These are phyloP conservation scores for Mimas tiliae DNA, from an alignment of 2,888 invertebrate genomes.

Conservation along the genomic window DNA sequence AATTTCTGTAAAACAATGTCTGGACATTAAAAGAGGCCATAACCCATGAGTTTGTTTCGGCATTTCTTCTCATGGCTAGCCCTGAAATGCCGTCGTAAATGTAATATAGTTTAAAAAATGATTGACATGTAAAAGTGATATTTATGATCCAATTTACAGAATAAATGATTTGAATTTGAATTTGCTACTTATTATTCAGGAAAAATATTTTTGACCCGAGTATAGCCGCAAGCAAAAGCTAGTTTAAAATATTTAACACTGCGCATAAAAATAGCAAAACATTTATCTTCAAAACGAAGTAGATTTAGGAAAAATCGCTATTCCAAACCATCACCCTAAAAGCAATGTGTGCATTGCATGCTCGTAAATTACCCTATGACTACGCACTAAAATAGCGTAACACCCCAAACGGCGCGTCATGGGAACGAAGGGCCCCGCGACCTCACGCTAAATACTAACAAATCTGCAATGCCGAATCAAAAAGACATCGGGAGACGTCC, in stretches of 20 bases:
- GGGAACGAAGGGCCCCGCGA: conserved; percentile 71
- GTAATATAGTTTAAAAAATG: too few species aligned
- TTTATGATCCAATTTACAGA: too few species aligned
- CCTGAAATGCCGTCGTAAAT: too few species aligned
- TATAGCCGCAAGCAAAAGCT: background rate
- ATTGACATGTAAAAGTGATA: too few species aligned
- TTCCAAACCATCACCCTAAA: conserved; percentile 74
- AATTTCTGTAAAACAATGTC: too few species aligned
- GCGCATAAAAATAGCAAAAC: conserved; percentile 3
- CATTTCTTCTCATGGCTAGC: too few species aligned
- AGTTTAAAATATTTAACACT: conserved; percentile 16
- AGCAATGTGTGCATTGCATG: conserved; percentile 72
- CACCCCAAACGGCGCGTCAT: conserved; percentile 67
- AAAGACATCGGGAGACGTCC: conserved; percentile 73
- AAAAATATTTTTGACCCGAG: too few species aligned
- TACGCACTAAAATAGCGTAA: conserved; percentile 82
- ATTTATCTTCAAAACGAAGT: conserved; percentile 37
- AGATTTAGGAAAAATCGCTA: conserved; percentile 74
- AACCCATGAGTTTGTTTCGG: too few species aligned
- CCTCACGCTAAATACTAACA: conserved; percentile 75
- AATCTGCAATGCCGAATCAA: conserved; percentile 77
- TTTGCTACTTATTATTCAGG: too few species aligned
- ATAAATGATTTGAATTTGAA: too few species aligned
- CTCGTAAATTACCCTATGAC: conserved; percentile 78
- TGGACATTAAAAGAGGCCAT: too few species aligned